Conservation (phyloP, 35 echinoderm and acorn worm genomes). For the Strongylocentrotus purpuratus region DNA sequence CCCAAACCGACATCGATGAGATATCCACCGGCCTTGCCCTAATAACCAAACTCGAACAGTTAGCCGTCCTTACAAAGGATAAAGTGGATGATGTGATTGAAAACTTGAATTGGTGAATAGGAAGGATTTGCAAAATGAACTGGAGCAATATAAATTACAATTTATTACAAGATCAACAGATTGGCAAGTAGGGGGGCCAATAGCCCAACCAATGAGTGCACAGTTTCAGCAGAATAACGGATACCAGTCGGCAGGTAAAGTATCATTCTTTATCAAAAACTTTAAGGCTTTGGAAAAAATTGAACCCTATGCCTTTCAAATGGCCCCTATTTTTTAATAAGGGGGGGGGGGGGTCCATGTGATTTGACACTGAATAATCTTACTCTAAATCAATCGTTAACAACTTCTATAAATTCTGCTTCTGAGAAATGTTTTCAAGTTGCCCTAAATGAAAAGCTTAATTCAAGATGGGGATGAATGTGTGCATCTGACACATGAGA, state of each 20-base stretch:
- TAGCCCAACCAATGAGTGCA: constrained; percentile 6
- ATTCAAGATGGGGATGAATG: too few species aligned
- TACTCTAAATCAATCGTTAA: too few species aligned
- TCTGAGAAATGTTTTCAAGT: too few species aligned
- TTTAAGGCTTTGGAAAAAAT: too few species aligned
- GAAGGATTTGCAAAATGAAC: background rate
- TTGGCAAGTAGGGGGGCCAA: background rate
- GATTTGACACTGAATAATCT: too few species aligned
- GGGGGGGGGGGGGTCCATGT: too few species aligned
- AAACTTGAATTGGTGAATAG: constrained; percentile 28
- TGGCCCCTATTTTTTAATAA: too few species aligned
- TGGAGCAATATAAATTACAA: constrained; percentile 14
- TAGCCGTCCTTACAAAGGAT: constrained; percentile 14
- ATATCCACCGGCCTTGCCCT: constrained; percentile 4
- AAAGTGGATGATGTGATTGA: constrained; percentile 2
- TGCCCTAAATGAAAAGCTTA: too few species aligned
- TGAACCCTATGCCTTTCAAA: too few species aligned
- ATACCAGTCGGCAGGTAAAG: constrained; percentile 20
- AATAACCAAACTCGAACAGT: constrained; percentile 46
- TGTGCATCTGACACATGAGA: too few species aligned
- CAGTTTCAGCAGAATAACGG: background rate
- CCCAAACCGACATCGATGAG: constrained; percentile 49
- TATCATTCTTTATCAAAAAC: background rate
- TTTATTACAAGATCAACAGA: background rate
- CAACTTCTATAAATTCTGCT: too few species aligned